Evolutionary conservation across 2,888 invertebrate genomes (phyloP).

Genomic region (Caenorhabditis sp.): DNA sequence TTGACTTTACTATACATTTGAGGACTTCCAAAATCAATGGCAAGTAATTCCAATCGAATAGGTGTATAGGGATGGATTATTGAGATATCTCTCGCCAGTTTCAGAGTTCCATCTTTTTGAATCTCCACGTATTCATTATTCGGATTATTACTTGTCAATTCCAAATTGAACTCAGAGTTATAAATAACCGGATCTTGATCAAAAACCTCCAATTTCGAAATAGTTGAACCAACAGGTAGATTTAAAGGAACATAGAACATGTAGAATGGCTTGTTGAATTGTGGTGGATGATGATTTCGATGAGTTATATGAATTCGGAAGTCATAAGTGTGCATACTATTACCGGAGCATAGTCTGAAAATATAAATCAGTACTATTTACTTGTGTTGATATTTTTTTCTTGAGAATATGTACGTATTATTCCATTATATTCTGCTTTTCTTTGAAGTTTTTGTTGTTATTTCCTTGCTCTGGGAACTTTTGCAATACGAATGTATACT

Average conservation of each 20-base stretch:
- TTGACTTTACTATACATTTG: conserved; percentile 66
- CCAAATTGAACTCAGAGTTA: conserved; percentile 63
- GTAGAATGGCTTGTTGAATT: conserved; percentile 48
- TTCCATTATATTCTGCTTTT: no score
- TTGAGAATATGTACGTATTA: not conserved
- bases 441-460: no score
- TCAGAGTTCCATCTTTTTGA: conserved; percentile 44
- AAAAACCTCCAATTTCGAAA: conserved; percentile 39
- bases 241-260: conserved; percentile 56
- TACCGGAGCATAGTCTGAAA: conserved; percentile 50
- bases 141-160: conserved; percentile 42
- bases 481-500: no score
- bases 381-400: not conserved
- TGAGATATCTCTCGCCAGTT: conserved; percentile 28
- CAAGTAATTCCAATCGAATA: conserved; percentile 51
- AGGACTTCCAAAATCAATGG: conserved; percentile 69
- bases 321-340: conserved; percentile 61
- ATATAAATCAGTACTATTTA: not conserved
- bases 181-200: conserved; percentile 69
- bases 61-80: conserved; percentile 43
- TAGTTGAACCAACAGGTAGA: conserved; percentile 20
- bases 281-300: conserved; percentile 65
- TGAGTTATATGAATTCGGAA: conserved; percentile 67
- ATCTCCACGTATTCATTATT: conserved; percentile 43
- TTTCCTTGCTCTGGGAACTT: no score